Percentiles rank a stretch among this genome's conserved stretches.
phyloP scores from a whole-genome alignment of 1,140 invertebrate species.

The Sinonovacula constricta region DNA sequence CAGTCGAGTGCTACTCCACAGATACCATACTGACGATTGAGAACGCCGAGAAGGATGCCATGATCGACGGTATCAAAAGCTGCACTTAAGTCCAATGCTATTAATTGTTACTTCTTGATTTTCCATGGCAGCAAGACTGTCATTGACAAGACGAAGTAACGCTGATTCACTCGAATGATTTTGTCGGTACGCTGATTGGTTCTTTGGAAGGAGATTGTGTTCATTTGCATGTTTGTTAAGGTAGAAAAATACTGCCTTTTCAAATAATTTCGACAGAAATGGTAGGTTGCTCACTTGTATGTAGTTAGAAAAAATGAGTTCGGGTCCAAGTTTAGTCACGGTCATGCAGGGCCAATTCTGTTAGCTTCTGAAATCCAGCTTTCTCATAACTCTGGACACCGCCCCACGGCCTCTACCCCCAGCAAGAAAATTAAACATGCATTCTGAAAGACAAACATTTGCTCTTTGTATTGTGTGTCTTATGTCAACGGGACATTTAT shows the following conservation, averaged over 20 bases:
- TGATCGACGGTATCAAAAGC: slow-evolving; percentile 38
- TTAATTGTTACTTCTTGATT: slow-evolving; percentile 22
- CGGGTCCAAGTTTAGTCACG: too few species aligned
- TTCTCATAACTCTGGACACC: too few species aligned
- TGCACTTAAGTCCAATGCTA: slow-evolving; percentile 24
- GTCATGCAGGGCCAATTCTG: too few species aligned
- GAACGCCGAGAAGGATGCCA: not conserved
- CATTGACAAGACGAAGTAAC: slow-evolving; percentile 22
- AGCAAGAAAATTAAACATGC: too few species aligned
- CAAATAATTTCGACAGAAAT: slow-evolving; percentile 43
- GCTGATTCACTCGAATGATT: slow-evolving; percentile 29
- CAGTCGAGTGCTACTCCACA: not conserved
- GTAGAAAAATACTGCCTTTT: slow-evolving; percentile 27
- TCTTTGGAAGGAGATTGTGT: slow-evolving; percentile 34
- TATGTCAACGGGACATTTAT: too few species aligned
- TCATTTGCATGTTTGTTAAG: slow-evolving; percentile 27
- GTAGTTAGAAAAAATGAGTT: too few species aligned
- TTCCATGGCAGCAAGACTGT: slow-evolving; percentile 32
- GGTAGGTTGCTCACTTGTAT: too few species aligned
- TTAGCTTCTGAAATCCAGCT: too few species aligned
- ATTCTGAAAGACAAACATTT: too few species aligned
- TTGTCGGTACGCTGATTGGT: slow-evolving; percentile 39
- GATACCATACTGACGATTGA: not conserved
- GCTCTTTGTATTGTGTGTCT: too few species aligned
- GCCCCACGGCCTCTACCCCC: too few species aligned